Base-by-base conservation (phyloP, 1,140 invertebrate genomes). In the Trichonephila inaurata region DNA sequence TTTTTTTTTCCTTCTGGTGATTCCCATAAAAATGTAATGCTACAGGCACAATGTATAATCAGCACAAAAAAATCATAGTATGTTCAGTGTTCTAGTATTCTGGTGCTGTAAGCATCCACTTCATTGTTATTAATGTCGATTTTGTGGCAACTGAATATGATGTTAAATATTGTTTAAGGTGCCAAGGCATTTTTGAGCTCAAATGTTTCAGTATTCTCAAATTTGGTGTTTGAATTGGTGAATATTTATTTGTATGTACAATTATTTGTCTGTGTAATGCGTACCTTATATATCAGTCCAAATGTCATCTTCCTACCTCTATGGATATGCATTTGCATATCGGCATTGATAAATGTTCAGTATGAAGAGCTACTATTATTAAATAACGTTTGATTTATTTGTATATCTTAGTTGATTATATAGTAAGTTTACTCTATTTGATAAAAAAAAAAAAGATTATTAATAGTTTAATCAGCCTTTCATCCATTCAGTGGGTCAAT, bases 241-340 rank as follows among this genome's bases (percentile, higher is more conserved):
- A 19, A 81, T 90, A 90, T 90, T 90, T 90, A 90, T 90, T 90
- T 90, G 89, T 89, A 62, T 60, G 89, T 90, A 51, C 33, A 44
- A 40, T 24, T 66, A 28, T 89, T 51, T 90, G 21, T 90, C 44
- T 90, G 21, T 90, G 51, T 90, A 21, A 51, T 89, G 72, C 51
- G 81, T 90, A 81, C 64, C 28, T 90, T 77, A 19, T 90, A 44
- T 81, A 33, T 77, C 6, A 81, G 51, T 8, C 24, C 40, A 7
- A 81, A 90, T 90, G 44, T 81, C 58, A 81, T 81, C 44, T 89
- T 77, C 89, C 89, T 90, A 90, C 89, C 89, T 90, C 89, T 81
- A 61, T 61, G 28, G 16, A 90, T 81, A 61, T 90, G 89, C 58
- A 19, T 33, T 24, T 12, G 64, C 89, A 90, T 90, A 81, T 90